Percentiles rank a stretch among this genome's conserved stretches.
Evolutionary conservation across 2,113 vertebrate species (phyloP).

Genomic region (Dendrocopos noguchii): DNA sequence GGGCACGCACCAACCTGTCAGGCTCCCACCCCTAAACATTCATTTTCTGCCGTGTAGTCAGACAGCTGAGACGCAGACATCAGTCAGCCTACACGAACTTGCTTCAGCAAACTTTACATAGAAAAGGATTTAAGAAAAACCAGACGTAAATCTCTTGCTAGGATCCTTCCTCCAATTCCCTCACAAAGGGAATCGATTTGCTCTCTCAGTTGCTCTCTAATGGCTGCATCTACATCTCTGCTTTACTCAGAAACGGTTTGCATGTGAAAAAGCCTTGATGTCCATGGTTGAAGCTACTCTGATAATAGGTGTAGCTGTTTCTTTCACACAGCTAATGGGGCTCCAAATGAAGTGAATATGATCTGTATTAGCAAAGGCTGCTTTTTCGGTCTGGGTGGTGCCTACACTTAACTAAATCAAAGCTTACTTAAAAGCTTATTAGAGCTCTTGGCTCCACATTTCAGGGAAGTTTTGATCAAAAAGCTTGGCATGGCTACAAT

Average conservation of each 20-base stretch:
- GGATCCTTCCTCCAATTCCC: background rate
- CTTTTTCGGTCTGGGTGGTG: background rate
- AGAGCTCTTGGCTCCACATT: slow-evolving; percentile 38
- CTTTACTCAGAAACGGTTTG: background rate
- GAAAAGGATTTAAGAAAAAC: background rate
- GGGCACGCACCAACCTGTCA: no score
- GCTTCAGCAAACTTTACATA: background rate
- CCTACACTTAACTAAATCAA: slow-evolving; percentile 42
- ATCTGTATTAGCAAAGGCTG: background rate
- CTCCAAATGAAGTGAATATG: background rate
- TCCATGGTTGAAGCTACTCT: background rate
- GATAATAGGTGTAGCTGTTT: background rate
- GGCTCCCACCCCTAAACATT: background rate
- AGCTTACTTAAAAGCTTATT: slow-evolving; percentile 51
- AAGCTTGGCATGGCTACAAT: slow-evolving; percentile 38
- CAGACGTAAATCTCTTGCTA: background rate
- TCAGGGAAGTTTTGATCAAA: slow-evolving; percentile 62
- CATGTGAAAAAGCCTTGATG: background rate
- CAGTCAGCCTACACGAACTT: background rate
- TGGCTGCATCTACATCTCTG: background rate
- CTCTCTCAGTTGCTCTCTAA: background rate
- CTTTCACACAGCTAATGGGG: background rate
- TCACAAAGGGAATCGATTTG: background rate
- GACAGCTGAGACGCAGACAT: background rate
- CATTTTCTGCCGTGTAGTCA: background rate